Evolutionary conservation across 1,140 invertebrate species (phyloP), one percentile per base, ranked within the genome.

Genomic region (Penaeus chinensis): DNA sequence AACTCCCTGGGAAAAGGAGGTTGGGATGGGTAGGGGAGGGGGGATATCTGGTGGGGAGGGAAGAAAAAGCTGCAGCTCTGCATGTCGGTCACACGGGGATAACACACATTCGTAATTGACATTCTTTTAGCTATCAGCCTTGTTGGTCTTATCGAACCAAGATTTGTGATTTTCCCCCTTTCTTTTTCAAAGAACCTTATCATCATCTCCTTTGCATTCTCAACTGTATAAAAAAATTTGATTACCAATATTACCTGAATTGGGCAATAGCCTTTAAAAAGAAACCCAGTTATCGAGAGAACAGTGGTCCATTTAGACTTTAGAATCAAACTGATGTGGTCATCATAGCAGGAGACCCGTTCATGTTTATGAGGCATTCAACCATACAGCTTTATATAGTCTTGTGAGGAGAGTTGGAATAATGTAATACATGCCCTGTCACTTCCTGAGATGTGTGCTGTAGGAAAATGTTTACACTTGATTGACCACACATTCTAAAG

Each of bases 171-270:
- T 85, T 84, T 60, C 27, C 54, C 13, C 27, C 32, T 78, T 76
- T 22, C 62, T 65, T 37, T 62, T 63, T 82, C 80, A 62, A 19
- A 65, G 42, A 65, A 61, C 66, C 63, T 63, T 69, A 18, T 69
- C 24, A 18, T 69, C 24, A 74, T 32, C 27, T 61, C 22, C 61
- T 82, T 42, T 66, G 42, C 66, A 47, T 81, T 63, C 63, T 81
- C 65, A 65, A 86, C 78, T 60, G 77, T 82, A 79, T 82, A 87
- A 47, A 65, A 82, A 60, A 82, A 82, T 87, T 87, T 87, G 86
- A 87, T 87, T 87, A 87, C 80, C 86, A 87, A 69, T 87, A 87
- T 82, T 87, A 87, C 86, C 86, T 87, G 86, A 87, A 87, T 77
- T 82, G 42, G 71, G 61, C 65, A 74, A 81, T 81, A 82, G 69